Evolutionary conservation across 2,888 invertebrate species (phyloP).

Genomic region (Nomada fabriciana): DNA sequence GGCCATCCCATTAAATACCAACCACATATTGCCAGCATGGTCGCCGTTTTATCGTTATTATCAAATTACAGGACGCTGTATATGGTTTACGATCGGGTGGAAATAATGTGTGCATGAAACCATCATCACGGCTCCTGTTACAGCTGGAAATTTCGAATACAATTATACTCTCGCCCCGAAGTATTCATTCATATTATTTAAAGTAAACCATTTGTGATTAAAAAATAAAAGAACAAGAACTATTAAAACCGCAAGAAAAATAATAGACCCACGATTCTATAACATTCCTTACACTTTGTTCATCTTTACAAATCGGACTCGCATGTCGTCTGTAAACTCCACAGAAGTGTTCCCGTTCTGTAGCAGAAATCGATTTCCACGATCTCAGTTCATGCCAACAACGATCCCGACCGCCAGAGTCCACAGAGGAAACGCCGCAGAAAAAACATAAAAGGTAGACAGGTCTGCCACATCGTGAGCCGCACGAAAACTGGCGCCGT

Average conservation of each 20-base stretch:
- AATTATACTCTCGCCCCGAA: neutral
- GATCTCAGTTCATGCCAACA: neutral
- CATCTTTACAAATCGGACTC: neutral
- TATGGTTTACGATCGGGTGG: conserved; percentile 17
- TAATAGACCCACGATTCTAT: neutral
- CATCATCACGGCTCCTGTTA: conserved; percentile 14
- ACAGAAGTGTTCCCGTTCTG: conserved; percentile 5
- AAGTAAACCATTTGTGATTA: no score
- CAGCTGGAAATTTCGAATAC: conserved; percentile 19
- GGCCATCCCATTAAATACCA: conserved; percentile 20
- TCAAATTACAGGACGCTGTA: conserved; percentile 44
- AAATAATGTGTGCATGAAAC: conserved; percentile 46
- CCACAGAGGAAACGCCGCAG: neutral
- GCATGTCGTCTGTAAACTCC: neutral
- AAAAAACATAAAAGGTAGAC: neutral
- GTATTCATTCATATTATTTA: neutral
- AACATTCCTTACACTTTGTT: neutral
- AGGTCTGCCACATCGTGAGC: neutral
- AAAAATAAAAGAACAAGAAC: no score
- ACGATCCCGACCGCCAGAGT: neutral
- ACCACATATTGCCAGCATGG: conserved; percentile 20
- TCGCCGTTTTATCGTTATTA: conserved; percentile 61
- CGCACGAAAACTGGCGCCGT: conserved; percentile 45
- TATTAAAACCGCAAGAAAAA: neutral
- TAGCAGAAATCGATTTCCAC: no score